These are phyloP conservation scores for Mythimna albipuncta DNA, from an alignment of 2,888 invertebrate genomes.

Conservation along the genomic window DNA sequence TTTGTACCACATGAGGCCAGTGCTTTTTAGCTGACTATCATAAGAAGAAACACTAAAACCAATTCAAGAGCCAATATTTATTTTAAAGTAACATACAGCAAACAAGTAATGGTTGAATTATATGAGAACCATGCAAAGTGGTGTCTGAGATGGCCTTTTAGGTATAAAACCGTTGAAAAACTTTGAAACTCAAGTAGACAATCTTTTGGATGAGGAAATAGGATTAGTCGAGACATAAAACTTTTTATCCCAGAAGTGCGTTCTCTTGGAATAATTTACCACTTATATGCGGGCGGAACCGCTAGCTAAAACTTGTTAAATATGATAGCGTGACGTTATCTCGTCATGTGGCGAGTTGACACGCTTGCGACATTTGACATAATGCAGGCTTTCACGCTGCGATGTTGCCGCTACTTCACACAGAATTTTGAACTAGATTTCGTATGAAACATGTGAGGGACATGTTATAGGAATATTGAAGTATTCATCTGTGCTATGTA, in stretches of 20 bases:
- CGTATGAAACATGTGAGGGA: not conserved
- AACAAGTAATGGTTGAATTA: too few relatives aligned
- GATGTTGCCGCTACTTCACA: constrained; percentile 27
- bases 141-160: too few relatives aligned
- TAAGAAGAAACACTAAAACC: too few relatives aligned
- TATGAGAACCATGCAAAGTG: too few relatives aligned
- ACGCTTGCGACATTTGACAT: constrained; percentile 44
- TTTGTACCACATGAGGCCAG: too few relatives aligned
- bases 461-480: not conserved
- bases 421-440: constrained; percentile 37
- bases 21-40: too few relatives aligned
- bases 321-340: constrained; percentile 6
- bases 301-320: not conserved
- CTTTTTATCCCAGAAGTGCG: not conserved
- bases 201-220: too few relatives aligned
- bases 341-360: constrained; percentile 37
- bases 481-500: not conserved
- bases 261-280: not conserved
- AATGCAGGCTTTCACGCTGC: constrained; percentile 41
- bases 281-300: not conserved
- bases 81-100: too few relatives aligned
- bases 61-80: too few relatives aligned
- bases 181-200: too few relatives aligned
- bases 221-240: not conserved
- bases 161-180: too few relatives aligned